A percentile compares a stretch with the other conserved stretches of the same genome.
phyloP scores from a whole-genome alignment of 2,888 invertebrate species.

The Cancer borealis region DNA sequence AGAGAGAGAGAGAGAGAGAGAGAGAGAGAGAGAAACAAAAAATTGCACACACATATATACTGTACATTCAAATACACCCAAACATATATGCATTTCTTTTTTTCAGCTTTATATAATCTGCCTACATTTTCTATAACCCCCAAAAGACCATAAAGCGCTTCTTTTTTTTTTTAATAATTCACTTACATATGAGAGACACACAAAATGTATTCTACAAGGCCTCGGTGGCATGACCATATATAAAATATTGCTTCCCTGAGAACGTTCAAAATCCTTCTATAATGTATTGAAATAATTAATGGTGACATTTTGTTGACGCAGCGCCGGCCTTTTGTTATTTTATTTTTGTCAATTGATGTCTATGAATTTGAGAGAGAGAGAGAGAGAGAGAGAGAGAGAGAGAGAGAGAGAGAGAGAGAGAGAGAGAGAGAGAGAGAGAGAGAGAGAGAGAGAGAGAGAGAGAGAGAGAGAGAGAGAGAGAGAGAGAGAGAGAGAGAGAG shows the following conservation, averaged over 20 bases:
- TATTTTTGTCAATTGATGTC: no score
- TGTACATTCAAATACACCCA: no score
- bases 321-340: no score
- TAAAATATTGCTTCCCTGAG: background rate
- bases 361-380: conserved; percentile 6
- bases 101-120: background rate
- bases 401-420: no score
- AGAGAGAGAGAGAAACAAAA: no score
- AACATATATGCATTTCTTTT: no score
- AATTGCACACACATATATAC: no score
- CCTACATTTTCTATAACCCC: background rate
- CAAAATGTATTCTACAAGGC: no score
- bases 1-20: conserved; percentile 50
- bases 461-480: conserved; percentile 38
- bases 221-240: background rate
- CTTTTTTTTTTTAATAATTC: no score
- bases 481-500: background rate
- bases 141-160: no score
- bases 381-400: conserved; percentile 50
- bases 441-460: conserved; percentile 51
- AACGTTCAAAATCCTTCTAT: background rate
- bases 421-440: conserved; percentile 32
- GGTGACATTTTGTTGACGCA: no score
- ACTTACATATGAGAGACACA: no score
- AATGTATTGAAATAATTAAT: background rate